Conservation (phyloP, 2,113 vertebrate species). For the Lagenorhynchus albirostris region DNA sequence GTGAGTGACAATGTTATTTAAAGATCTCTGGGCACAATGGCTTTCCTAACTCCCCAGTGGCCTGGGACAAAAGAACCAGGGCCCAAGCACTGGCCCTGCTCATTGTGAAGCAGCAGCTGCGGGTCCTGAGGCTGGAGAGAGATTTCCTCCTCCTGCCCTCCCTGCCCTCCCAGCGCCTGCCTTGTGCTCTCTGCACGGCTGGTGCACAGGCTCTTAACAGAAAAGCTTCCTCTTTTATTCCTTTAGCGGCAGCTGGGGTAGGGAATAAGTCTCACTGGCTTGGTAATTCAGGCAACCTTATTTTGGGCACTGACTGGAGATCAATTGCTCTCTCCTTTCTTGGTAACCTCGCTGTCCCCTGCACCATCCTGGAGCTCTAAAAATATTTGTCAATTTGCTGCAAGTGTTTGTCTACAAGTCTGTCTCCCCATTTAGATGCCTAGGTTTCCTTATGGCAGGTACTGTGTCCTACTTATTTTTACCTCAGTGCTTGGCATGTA, state of each 20-base stretch:
- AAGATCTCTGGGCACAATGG: slow-evolving; percentile 37
- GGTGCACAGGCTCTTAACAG: not conserved
- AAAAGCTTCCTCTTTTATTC: not conserved
- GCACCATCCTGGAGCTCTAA: not conserved
- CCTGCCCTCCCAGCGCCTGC: not conserved
- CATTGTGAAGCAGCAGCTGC: not conserved
- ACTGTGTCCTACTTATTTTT: not conserved
- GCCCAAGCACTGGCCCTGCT: not conserved
- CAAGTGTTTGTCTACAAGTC: slow-evolving; percentile 18
- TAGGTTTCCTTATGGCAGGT: not conserved
- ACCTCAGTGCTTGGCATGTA: not conserved
- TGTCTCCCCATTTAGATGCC: not conserved
- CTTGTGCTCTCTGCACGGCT: not conserved
- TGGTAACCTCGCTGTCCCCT: not conserved
- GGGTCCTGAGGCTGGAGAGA: not conserved
- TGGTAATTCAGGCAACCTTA: not conserved
- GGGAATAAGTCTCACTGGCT: not conserved
- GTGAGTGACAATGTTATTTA: slow-evolving; percentile 42
- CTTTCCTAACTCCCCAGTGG: not conserved
- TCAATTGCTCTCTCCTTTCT: not conserved
- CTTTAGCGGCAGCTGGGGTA: not conserved
- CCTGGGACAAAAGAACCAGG: slow-evolving; percentile 33
- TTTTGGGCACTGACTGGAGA: not conserved
- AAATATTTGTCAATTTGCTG: not conserved
- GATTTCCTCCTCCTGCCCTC: not conserved